Evolutionary conservation across 2,797 vertebrate species (phyloP), one percentile per base, ranked within the genome.

Genomic region (Centropyge bicolor): DNA sequence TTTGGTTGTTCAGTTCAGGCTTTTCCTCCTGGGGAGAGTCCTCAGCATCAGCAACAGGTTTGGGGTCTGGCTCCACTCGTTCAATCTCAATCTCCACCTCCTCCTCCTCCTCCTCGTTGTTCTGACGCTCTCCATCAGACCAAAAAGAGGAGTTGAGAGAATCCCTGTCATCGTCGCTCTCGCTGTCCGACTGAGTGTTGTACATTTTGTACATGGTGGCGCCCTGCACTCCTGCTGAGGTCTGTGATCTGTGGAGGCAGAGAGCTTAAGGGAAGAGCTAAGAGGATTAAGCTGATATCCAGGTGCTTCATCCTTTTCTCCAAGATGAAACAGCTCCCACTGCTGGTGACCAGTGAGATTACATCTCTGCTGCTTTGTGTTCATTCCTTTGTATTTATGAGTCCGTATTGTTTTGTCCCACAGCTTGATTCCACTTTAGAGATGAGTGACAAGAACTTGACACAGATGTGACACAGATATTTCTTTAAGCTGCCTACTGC

Each of bases 111-210:
- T 51, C 76, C 3, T 80, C 84, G 0, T 82, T 69, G 2, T 79
- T 72, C 45, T 45, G 16, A 6, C 45, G 70, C 24, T 87, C 91
- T 52, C 65, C 83, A 22, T 94, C 94, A 11, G 93, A 94, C 94
- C 94, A 95, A 40, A 95, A 95, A 20, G 94, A 94, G 8, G 93
- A 94, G 59, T 49, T 77, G 6, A 93, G 83, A n/a, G 91, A 93
- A 27, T 62, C 63, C 4, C 81, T 67, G n/a, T 89, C 87, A 0
- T 87, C 85, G 1, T 87, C 83, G 24, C 80, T 84, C 2, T 81
- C 86, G 2, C 81, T 46, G 5, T 92, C 88, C 55, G 68, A 65
- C 69, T 46, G 66, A 12, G 51, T 16, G 20, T 73, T 54, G 70
- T 82, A 90, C 45, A 75, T 88, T 69, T 87, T 92, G 86, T 93